These are phyloP conservation scores for Aramus guarauna DNA, from an alignment of 2,113 vertebrate species.

Conservation along the genomic window DNA sequence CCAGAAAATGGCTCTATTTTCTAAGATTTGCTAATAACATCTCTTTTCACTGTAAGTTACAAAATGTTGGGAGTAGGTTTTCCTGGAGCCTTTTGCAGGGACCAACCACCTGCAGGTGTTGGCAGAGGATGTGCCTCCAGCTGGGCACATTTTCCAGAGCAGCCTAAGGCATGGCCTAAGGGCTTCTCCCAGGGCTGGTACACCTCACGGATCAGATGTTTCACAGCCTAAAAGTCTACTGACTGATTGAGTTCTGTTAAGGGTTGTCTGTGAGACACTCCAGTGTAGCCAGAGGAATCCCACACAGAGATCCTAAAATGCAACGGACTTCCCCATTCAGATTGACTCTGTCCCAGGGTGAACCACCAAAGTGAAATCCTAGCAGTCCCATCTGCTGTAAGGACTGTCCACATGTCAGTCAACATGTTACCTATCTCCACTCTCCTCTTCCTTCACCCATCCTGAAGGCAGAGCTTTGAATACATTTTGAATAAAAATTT, in stretches of 20 bases:
- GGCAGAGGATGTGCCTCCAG: background rate
- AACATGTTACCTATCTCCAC: background rate
- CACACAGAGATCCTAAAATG: background rate
- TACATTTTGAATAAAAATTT: background rate
- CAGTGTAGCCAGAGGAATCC: rapidly evolving
- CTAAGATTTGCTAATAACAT: background rate
- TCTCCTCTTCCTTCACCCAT: background rate
- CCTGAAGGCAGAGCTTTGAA: background rate
- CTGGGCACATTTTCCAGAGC: background rate
- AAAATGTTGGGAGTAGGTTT: background rate
- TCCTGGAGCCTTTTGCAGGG: background rate
- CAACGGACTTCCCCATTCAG: background rate
- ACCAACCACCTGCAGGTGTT: rapidly evolving
- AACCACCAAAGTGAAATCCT: background rate
- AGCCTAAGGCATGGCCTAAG: background rate
- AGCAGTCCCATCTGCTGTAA: background rate
- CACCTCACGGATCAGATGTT: background rate
- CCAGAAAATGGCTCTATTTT: background rate
- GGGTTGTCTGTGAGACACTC: background rate
- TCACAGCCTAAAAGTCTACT: background rate
- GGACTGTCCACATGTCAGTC: background rate
- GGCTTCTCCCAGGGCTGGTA: background rate
- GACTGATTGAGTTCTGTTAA: rapidly evolving
- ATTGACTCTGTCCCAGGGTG: background rate
- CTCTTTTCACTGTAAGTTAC: background rate